Evolutionary conservation across 2,888 invertebrate species (phyloP).

Genomic region (Saturnia japonica): DNA sequence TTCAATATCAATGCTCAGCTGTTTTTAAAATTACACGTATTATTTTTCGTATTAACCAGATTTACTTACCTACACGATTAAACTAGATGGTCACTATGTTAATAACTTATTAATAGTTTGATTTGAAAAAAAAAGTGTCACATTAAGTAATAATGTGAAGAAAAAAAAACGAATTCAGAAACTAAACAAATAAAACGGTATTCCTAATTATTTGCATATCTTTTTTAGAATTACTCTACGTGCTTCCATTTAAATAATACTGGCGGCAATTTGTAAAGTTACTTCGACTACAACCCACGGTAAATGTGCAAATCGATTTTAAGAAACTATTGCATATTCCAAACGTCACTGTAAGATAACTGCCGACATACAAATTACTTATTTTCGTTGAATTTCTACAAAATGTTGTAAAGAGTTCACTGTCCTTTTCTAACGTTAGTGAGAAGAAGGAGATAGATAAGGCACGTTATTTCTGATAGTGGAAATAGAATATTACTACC

Average conservation of each 20-base stretch:
- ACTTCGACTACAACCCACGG: not conserved
- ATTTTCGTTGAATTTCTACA: not conserved
- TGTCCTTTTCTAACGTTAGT: not conserved
- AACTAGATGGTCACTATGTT: not conserved
- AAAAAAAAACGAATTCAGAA: not conserved
- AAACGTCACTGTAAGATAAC: not conserved
- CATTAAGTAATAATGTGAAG: not conserved
- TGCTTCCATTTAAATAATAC: slow-evolving; percentile 1
- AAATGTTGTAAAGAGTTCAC: slow-evolving; percentile 5
- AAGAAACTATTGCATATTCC: slow-evolving; percentile 10
- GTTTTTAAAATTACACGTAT: too few relatives aligned
- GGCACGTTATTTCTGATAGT: slow-evolving; percentile 9
- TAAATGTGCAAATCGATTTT: not conserved
- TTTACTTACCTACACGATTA: not conserved
- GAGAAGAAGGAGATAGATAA: slow-evolving; percentile 1
- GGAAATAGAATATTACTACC: not conserved
- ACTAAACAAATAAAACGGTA: not conserved
- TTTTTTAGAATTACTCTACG: slow-evolving; percentile 7
- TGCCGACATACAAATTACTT: slow-evolving; percentile 10
- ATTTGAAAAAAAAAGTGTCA: not conserved
- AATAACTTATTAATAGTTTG: not conserved
- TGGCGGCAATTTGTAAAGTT: not conserved
- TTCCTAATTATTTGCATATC: not conserved
- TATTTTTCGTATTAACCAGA: not conserved
- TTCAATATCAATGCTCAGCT: too few relatives aligned